Evolutionary conservation across 2,888 invertebrate genomes (phyloP).

Genomic region (Caenorhabditis afra): DNA sequence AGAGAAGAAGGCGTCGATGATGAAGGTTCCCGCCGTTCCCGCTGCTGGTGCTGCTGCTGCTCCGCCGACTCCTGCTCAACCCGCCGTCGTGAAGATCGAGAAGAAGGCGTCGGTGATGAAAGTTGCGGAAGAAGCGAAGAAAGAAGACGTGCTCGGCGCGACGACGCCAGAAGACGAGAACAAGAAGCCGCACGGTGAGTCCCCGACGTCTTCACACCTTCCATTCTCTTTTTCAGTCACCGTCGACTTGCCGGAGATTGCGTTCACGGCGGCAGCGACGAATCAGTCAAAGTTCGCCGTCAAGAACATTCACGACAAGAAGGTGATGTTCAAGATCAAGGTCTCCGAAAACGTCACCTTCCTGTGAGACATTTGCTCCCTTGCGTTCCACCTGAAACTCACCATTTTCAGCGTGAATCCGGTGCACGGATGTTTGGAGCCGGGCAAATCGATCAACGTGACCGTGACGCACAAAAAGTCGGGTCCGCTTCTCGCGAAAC

Average conservation of each 20-base stretch:
- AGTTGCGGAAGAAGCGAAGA: background rate
- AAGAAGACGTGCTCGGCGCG: background rate
- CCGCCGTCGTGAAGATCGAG: no score
- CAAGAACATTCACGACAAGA: constrained; percentile 19
- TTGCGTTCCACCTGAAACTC: no score
- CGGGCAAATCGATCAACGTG: background rate
- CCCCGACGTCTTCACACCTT: background rate
- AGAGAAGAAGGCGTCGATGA: no score
- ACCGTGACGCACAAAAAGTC: constrained; percentile 15
- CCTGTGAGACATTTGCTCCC: background rate
- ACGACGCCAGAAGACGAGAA: background rate
- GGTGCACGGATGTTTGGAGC: constrained; percentile 9
- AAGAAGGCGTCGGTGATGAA: no score
- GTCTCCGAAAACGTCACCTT: background rate
- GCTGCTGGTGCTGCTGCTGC: no score
- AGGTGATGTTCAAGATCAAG: constrained; percentile 34
- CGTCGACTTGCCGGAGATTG: constrained; percentile 4
- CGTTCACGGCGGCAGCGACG: background rate
- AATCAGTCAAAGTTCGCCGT: constrained; percentile 4
- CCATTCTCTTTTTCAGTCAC: background rate
- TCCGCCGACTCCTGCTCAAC: no score
- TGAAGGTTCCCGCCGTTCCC: no score
- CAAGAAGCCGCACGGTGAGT: constrained; percentile 9
- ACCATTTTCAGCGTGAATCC: constrained; percentile 15
- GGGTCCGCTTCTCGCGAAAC: background rate